phyloP scores from a whole-genome alignment of 2,888 invertebrate species.

The Melieria crassipennis region DNA sequence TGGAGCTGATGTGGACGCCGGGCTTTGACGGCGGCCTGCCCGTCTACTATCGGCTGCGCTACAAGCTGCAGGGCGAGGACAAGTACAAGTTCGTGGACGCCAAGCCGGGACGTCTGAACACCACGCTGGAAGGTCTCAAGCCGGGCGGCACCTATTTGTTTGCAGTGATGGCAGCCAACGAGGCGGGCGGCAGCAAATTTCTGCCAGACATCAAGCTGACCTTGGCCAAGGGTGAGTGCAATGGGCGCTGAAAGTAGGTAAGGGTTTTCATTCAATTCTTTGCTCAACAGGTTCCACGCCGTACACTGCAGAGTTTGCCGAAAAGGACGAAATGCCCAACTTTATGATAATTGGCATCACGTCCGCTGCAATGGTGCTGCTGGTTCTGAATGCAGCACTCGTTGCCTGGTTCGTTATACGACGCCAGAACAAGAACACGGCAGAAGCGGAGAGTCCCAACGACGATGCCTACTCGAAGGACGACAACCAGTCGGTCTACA shows the following conservation, averaged over 20 bases:
- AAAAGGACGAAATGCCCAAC: slow-evolving; percentile 62
- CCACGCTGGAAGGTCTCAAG: slow-evolving; percentile 55
- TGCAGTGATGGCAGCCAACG: slow-evolving; percentile 62
- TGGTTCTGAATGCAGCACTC: slow-evolving; percentile 58
- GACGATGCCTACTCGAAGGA: slow-evolving; percentile 64
- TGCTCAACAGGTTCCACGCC: slow-evolving; percentile 50
- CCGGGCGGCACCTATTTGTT: slow-evolving; percentile 57
- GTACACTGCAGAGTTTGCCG: slow-evolving; percentile 56
- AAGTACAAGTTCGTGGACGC: slow-evolving; percentile 60
- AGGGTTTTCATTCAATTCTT: neutral
- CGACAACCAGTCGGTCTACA: slow-evolving; percentile 61
- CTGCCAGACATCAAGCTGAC: slow-evolving; percentile 57
- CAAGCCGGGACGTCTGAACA: slow-evolving; percentile 55
- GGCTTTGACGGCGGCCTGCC: slow-evolving; percentile 62
- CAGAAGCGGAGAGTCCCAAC: slow-evolving; percentile 57
- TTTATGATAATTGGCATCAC: slow-evolving; percentile 63
- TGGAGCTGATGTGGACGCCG: slow-evolving; percentile 55
- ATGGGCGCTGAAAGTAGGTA: too few species aligned
- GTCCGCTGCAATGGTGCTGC: slow-evolving; percentile 60
- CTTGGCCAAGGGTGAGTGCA: slow-evolving; percentile 48
- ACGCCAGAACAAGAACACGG: slow-evolving; percentile 58
- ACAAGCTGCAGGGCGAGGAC: slow-evolving; percentile 56
- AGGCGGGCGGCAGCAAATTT: slow-evolving; percentile 61
- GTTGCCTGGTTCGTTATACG: slow-evolving; percentile 63
- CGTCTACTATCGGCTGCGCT: slow-evolving; percentile 58